Base-by-base conservation (phyloP, 1,140 invertebrate species). In the Oscheius sp. region DNA sequence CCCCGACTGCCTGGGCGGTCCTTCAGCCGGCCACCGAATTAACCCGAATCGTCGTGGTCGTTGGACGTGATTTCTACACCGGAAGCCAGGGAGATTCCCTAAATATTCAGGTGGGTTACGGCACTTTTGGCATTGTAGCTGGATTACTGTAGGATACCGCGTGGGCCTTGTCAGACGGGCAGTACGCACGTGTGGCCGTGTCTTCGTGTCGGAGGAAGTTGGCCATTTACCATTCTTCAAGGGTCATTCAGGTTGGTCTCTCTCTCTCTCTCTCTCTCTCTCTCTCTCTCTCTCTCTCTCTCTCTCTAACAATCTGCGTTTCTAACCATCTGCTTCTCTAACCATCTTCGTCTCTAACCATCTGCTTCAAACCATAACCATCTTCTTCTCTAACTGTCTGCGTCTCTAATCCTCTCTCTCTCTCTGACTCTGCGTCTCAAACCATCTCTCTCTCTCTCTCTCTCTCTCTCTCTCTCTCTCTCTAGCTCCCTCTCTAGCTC, bases 11-110 rank as follows among this genome's bases (percentile, higher is more conserved):
- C 2, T 74, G 72, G 72, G 36, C 72, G 18, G 58, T 69, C 1
- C 36, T 74, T 23, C 72, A 68, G 26, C 63, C 64, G n/a, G 29
- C 36, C 10, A 36, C 15, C 7, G 45, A 63, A 62, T 26, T 74
- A 26, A 74, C 72, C 0, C 34, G 55, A 23, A 55, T 74, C 29
- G 32, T 74, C 13, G 20, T 67, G 1, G 65, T 68, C 13, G 26
- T 67, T 2, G 55, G 42, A 10, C 29, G 35, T 10, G 65, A 55
- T 15, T 74, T 74, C 29, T 62, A 73, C 15, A 59, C 34, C 20
- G 64, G 63, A 31, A 38, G 55, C 13, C 72, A 74, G 29, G 72
- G 72, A 32, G 72, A 74, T 38, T 38, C 35, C 3, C 35, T 74
- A 18, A 3, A 32, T 20, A 38, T 68, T 31, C 49, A 42, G 34